phyloP scores from a whole-genome alignment of 2,888 invertebrate species.

The Limnephilus rhombicus region DNA sequence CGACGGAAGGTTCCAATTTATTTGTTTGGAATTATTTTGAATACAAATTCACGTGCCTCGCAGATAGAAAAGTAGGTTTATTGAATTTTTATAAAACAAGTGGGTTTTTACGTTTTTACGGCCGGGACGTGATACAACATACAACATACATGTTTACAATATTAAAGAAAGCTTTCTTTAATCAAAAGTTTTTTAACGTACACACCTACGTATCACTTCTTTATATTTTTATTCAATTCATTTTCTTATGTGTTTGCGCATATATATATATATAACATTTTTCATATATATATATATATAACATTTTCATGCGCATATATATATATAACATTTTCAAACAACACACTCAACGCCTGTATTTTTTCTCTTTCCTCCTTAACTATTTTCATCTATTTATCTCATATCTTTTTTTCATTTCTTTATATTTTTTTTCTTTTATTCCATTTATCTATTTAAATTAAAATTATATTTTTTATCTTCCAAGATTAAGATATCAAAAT shows the following conservation, averaged over 20 bases:
- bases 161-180: not conserved
- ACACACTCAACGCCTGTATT: too few species aligned
- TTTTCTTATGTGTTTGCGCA: not conserved
- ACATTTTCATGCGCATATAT: too few species aligned
- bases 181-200: not conserved
- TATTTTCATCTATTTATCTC: too few species aligned
- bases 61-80: constrained; percentile 29
- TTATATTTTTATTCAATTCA: not conserved
- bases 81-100: constrained; percentile 28
- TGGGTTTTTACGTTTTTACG: constrained; percentile 26
- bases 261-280: too few species aligned
- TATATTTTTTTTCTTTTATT: too few species aligned
- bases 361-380: too few species aligned
- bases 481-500: too few species aligned
- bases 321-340: too few species aligned
- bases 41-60: constrained; percentile 26
- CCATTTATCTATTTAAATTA: too few species aligned
- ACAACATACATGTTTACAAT: not conserved
- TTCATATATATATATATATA: too few species aligned
- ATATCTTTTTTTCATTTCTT: too few species aligned
- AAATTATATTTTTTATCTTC: too few species aligned
- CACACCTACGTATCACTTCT: not conserved
- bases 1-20: constrained; percentile 37
- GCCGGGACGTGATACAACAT: not conserved
- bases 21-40: constrained; percentile 43